Evolutionary conservation across 2,888 invertebrate genomes (phyloP).

Genomic region (Nysson spinosus): DNA sequence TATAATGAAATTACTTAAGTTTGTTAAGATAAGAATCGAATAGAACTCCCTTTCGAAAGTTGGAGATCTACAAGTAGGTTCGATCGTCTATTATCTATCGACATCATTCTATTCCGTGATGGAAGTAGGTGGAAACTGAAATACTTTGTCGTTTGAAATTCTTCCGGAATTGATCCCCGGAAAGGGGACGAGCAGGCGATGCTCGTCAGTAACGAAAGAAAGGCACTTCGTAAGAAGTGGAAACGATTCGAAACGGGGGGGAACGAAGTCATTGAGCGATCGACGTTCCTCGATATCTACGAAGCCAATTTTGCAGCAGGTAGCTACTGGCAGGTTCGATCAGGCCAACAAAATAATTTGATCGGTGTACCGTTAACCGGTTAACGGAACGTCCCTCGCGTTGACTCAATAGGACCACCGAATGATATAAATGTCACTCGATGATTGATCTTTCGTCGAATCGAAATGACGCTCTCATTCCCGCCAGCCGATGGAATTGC

Average conservation of each 20-base stretch:
- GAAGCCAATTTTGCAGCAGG: slow-evolving; percentile 5
- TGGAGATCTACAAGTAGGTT: too few relatives aligned
- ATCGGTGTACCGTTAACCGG: slow-evolving; percentile 3
- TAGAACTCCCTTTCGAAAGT: too few relatives aligned
- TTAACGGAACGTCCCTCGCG: not conserved
- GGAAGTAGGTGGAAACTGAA: too few relatives aligned
- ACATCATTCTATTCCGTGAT: too few relatives aligned
- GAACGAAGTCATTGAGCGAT: slow-evolving; percentile 8
- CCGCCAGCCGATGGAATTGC: not conserved
- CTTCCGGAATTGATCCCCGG: too few relatives aligned
- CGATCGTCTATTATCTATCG: too few relatives aligned
- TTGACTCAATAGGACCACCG: not conserved
- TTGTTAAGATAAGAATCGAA: too few relatives aligned
- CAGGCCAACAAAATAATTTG: slow-evolving; percentile 12
- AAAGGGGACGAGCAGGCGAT: too few relatives aligned
- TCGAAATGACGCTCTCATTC: not conserved
- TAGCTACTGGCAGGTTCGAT: not conserved
- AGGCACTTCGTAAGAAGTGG: not conserved
- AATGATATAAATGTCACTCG: not conserved
- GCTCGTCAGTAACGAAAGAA: too few relatives aligned
- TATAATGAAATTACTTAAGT: too few relatives aligned
- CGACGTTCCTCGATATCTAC: slow-evolving; percentile 8
- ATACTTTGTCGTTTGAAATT: too few relatives aligned
- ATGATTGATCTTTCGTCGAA: slow-evolving; percentile 8
- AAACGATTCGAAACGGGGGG: not conserved